Evolutionary conservation across 2,797 vertebrate genomes (phyloP).

Genomic region (Bucorvus abyssinicus): DNA sequence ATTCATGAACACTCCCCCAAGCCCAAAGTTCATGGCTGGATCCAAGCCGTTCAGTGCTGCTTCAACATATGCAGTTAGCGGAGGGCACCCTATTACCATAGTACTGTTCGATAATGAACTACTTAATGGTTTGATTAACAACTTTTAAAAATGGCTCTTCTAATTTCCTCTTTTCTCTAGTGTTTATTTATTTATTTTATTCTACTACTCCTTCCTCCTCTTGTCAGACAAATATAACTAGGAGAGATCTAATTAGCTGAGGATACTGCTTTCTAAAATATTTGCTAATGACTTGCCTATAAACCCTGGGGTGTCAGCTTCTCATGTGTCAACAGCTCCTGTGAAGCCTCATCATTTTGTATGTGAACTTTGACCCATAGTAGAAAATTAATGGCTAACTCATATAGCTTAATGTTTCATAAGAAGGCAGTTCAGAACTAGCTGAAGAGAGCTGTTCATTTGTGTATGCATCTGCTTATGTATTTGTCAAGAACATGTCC

Average conservation of each 20-base stretch:
- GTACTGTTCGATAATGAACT: constrained; percentile 51
- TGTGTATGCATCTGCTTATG: not conserved
- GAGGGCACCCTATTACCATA: not conserved
- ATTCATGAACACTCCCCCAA: not conserved
- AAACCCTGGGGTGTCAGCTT: not conserved
- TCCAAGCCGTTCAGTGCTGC: constrained; percentile 18
- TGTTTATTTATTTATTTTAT: constrained; percentile 61
- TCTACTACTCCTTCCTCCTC: constrained; percentile 22
- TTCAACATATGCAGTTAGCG: constrained; percentile 17
- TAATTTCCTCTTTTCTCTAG: constrained; percentile 53
- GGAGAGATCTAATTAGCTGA: constrained; percentile 61
- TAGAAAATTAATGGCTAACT: constrained; percentile 44
- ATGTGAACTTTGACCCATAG: constrained; percentile 30
- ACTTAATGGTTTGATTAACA: constrained; percentile 68
- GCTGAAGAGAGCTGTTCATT: not conserved
- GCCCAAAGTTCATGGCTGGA: constrained; percentile 21
- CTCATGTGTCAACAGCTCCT: constrained; percentile 7
- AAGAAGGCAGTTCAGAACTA: not conserved
- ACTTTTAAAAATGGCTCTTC: constrained; percentile 18
- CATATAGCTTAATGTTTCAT: constrained; percentile 36
- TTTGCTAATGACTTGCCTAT: not conserved
- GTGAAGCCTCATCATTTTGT: not conserved
- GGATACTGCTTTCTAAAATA: constrained; percentile 38
- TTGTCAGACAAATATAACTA: constrained; percentile 51
- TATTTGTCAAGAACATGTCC: not conserved